A percentile compares a stretch with the other conserved stretches of the same genome.
These are phyloP conservation scores for Phocoena phocoena DNA, from an alignment of 2,113 vertebrate genomes.

Conservation along the genomic window DNA sequence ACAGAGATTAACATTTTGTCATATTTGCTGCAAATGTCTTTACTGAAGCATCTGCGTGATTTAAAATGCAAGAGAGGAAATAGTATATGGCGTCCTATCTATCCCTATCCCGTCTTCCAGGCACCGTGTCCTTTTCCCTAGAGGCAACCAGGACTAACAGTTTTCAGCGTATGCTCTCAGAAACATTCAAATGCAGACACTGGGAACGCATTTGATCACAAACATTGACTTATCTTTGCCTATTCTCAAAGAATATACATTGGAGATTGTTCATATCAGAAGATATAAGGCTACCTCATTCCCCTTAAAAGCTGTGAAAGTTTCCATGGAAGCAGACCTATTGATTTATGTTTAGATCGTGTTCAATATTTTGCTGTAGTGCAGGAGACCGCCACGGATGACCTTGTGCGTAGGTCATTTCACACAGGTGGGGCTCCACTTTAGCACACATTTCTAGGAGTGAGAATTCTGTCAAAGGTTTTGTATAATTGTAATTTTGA, in stretches of 20 bases:
- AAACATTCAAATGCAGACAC: fast-evolving
- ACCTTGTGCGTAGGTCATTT: fast-evolving
- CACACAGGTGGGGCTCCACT: fast-evolving
- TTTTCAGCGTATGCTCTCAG: not conserved
- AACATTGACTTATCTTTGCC: not conserved
- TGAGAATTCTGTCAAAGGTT: not conserved
- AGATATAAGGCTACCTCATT: fast-evolving
- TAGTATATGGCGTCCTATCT: fast-evolving
- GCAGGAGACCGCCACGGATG: fast-evolving
- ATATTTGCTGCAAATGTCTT: not conserved
- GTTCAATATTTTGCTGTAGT: fast-evolving
- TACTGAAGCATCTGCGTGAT: fast-evolving
- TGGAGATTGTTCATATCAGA: too few relatives aligned
- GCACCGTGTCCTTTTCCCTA: fast-evolving
- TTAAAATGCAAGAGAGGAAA: not conserved
- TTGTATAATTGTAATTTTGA: not conserved
- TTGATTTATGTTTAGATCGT: not conserved
- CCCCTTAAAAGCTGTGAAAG: not conserved
- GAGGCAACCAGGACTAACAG: not conserved
- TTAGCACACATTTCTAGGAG: not conserved
- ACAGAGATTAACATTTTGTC: not conserved
- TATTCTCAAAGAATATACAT: not conserved
- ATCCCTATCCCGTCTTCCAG: not conserved
- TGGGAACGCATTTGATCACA: not conserved
- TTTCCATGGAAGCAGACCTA: not conserved